Base-by-base conservation (phyloP, 2,797 vertebrate genomes). In the Psittacula echo region DNA sequence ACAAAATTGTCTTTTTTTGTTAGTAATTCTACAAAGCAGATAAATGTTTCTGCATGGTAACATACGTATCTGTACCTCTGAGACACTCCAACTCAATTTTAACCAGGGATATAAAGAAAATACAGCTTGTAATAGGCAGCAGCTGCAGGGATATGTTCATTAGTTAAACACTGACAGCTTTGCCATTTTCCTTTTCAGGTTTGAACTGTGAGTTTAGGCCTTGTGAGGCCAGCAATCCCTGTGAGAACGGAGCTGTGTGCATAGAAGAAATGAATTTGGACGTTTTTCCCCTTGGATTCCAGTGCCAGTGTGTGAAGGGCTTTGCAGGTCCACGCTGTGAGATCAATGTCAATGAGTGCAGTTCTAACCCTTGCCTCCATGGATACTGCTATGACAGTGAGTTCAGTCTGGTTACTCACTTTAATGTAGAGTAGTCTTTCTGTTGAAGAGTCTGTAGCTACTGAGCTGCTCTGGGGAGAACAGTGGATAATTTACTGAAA, bases 361-460 rank as follows among this genome's bases (percentile, higher is more conserved):
- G 95, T 84, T 98, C 98, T 84, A 98, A 91, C 96, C 98, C 98
- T 95, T 98, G 98, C 96, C 93, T 98, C 93, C 97, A 98, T 0
- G 98, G 98, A 79, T 98, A 98, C 97, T 99, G 98, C 97, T 98
- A 98, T 70, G 98, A 98, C 79, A 98, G 98, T 98, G 97, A 97
- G 97, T 95, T 89, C 83, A 77, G 53, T 65, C 51, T 91, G 85
- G n/a, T 56, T 82, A 75, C 41, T 93, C 58, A 3, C 60, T 89
- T 92, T 91, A 76, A 80, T 78, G 66, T 23, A 44, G 24, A 96
- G 45, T 41, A 71, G 41, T 70, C 74, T 77, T 88, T 81, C 77
- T 94, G 81, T 91, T 88, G 86, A 91, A 95, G 79, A 12, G 10
- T 91, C 90, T 71, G 82, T 80, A 96, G 73, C 51, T 68, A 58